phyloP scores from a whole-genome alignment of 1,140 invertebrate species.

The Drosophila murphyi region DNA sequence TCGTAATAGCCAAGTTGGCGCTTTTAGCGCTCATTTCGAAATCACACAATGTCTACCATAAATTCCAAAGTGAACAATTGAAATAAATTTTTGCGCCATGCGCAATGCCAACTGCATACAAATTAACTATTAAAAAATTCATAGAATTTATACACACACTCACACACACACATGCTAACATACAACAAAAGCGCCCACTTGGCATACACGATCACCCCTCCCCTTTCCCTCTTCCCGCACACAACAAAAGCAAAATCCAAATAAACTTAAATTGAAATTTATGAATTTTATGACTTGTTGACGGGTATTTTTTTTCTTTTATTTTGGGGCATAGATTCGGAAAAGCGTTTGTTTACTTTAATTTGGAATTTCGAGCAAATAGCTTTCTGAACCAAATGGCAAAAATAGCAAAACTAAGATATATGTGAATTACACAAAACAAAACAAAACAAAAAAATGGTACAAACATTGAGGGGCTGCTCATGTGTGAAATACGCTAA shows the following conservation, averaged over 20 bases:
- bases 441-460: constrained; percentile 8
- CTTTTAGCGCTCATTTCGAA: constrained; percentile 74
- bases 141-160: constrained; percentile 78
- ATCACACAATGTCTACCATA: constrained; percentile 82
- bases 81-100: constrained; percentile 83
- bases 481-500: neutral
- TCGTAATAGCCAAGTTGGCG: constrained; percentile 33
- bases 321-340: constrained; percentile 25
- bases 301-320: constrained; percentile 54
- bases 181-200: constrained; percentile 67
- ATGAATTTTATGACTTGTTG: constrained; percentile 83
- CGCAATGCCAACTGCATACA: constrained; percentile 77
- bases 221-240: constrained; percentile 16
- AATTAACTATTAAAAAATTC: constrained; percentile 83
- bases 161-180: constrained; percentile 36
- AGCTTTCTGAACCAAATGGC: constrained; percentile 19
- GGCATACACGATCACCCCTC: constrained; percentile 11
- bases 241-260: constrained; percentile 53
- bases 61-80: constrained; percentile 83
- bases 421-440: constrained; percentile 17
- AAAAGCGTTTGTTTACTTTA: constrained; percentile 47
- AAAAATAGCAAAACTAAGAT: constrained; percentile 42
- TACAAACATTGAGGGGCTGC: neutral
- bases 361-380: constrained; percentile 35
- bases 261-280: constrained; percentile 83